A percentile compares a stretch with the other conserved stretches of the same genome.
Conservation (phyloP, 1,140 invertebrate genomes). For the Calosoma granatense region DNA sequence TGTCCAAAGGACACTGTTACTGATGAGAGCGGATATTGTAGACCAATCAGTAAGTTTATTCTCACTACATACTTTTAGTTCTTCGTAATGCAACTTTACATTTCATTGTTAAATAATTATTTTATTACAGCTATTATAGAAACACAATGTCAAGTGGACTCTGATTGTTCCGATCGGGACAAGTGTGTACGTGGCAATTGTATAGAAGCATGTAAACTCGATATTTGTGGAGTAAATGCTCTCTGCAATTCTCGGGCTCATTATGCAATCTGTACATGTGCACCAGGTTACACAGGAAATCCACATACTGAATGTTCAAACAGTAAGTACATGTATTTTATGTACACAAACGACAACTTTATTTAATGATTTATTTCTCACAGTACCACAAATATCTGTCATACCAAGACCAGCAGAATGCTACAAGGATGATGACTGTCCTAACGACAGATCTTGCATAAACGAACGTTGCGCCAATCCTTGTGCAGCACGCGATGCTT, state of each 20-base stretch:
- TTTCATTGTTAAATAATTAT: neutral
- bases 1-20: slow-evolving; percentile 64
- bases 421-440: slow-evolving; percentile 63
- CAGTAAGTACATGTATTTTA: slow-evolving; percentile 34
- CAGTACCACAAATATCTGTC: slow-evolving; percentile 40
- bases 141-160: slow-evolving; percentile 55
- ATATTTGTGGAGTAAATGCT: slow-evolving; percentile 74
- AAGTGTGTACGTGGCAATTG: slow-evolving; percentile 67
- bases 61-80: neutral
- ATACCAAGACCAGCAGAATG: slow-evolving; percentile 50
- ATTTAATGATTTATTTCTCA: slow-evolving; percentile 16
- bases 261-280: slow-evolving; percentile 65
- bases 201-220: slow-evolving; percentile 62
- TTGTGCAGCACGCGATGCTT: slow-evolving; percentile 54
- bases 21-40: slow-evolving; percentile 51
- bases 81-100: neutral
- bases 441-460: slow-evolving; percentile 57
- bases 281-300: slow-evolving; percentile 69
- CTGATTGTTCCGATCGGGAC: slow-evolving; percentile 60
- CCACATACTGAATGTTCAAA: slow-evolving; percentile 67
- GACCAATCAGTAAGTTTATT: slow-evolving; percentile 39
- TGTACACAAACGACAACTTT: neutral
- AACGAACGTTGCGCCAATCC: slow-evolving; percentile 71
- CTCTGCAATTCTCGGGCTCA: slow-evolving; percentile 67
- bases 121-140: slow-evolving; percentile 28